These are phyloP conservation scores for Xestoiulus laeticollis DNA, from an alignment of 2,888 invertebrate species.

Conservation along the genomic window DNA sequence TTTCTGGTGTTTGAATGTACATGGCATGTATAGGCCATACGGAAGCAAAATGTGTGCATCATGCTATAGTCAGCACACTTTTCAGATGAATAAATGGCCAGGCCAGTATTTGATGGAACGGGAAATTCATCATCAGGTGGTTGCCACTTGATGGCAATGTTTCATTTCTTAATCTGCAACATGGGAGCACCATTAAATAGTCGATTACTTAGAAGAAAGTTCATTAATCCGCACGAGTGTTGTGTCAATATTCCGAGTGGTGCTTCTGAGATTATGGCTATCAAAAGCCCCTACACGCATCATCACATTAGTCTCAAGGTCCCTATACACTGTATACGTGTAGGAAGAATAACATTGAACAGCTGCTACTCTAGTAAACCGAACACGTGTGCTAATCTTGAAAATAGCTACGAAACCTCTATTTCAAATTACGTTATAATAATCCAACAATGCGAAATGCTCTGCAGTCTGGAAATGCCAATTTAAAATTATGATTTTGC, in stretches of 20 bases:
- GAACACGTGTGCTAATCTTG: background rate
- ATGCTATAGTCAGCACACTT: background rate
- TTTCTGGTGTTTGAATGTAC: too few relatives aligned
- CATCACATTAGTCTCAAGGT: background rate
- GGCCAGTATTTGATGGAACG: background rate
- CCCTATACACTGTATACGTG: background rate
- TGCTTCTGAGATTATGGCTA: constrained; percentile 27
- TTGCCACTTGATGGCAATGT: background rate
- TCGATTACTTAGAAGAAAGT: constrained; percentile 19
- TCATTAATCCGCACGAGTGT: background rate
- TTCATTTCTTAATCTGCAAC: constrained; percentile 34
- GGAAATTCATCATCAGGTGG: constrained; percentile 34
- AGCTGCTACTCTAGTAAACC: background rate
- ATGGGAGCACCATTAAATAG: constrained; percentile 22
- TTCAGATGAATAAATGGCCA: background rate
- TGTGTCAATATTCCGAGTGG: constrained; percentile 34
- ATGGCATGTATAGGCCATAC: too few relatives aligned
- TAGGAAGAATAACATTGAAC: background rate
- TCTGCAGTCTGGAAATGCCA: background rate
- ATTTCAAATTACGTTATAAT: background rate
- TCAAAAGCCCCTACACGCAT: background rate
- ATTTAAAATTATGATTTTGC: too few relatives aligned
- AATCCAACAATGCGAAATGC: background rate
- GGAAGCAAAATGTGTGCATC: background rate
- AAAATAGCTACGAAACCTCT: background rate